Percentiles rank a stretch among this genome's conserved stretches.
phyloP scores from a whole-genome alignment of 2,888 invertebrate species.

The Melanchra persicariae region DNA sequence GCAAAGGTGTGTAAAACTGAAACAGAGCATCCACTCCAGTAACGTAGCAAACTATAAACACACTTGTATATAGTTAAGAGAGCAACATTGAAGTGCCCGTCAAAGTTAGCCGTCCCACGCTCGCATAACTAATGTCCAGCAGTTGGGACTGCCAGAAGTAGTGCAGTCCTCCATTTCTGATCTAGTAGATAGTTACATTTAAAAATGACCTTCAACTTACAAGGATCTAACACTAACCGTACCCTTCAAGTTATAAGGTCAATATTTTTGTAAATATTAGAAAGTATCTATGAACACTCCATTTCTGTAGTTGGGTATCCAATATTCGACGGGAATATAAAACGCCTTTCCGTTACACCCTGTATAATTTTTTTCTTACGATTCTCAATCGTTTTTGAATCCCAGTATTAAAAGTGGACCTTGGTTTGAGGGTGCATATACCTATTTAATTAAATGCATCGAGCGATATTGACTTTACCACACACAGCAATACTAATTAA shows the following conservation, averaged over 20 bases:
- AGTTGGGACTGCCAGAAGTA: conserved; percentile 50
- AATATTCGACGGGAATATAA: not conserved
- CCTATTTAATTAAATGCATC: no score
- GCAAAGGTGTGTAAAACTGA: not conserved
- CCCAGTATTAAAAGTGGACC: no score
- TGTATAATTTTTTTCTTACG: no score
- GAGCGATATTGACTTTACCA: no score
- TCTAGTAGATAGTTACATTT: conserved; percentile 7
- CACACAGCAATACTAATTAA: no score
- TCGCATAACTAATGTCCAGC: conserved; percentile 59
- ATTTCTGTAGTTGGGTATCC: not conserved
- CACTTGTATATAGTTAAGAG: conserved; percentile 22
- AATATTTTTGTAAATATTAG: conserved; percentile 14
- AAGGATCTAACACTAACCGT: conserved; percentile 8
- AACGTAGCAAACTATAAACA: conserved; percentile 25
- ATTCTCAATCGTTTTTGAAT: no score
- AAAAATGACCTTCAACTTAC: conserved; percentile 38
- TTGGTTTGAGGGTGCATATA: no score
- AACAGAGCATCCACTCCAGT: conserved; percentile 14
- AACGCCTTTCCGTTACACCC: no score
- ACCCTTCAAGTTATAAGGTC: not conserved
- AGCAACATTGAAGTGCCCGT: conserved; percentile 50
- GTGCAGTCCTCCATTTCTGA: conserved; percentile 8
- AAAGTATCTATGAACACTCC: not conserved
- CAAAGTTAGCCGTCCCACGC: conserved; percentile 59